Evolutionary conservation across 37 sponge, comb jelly and placozoan genomes (phyloP).

Genomic region (Spongilla lacustris): DNA sequence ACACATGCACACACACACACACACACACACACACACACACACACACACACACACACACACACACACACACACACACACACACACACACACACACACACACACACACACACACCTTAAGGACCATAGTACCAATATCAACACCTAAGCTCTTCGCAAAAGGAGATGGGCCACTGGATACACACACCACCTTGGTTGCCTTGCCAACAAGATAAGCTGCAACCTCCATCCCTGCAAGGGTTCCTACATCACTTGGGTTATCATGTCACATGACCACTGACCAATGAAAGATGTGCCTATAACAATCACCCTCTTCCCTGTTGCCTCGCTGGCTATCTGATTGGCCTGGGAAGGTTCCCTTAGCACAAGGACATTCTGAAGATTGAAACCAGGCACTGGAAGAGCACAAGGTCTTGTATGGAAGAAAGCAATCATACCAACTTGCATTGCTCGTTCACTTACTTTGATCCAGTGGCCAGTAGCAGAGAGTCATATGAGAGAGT

Average conservation of each 20-base stretch:
- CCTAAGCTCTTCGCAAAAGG: conserved; percentile 85
- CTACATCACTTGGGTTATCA: not conserved
- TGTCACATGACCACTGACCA: conserved; percentile 52
- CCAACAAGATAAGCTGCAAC: conserved; percentile 72
- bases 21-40: no score
- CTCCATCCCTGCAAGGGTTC: conserved; percentile 77
- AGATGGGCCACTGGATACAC: conserved; percentile 63
- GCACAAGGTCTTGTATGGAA: conserved; percentile 40
- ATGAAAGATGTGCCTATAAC: conserved; percentile 94
- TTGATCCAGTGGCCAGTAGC: conserved; percentile 86
- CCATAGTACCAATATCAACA: conserved; percentile 49
- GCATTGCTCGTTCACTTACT: conserved; percentile 26
- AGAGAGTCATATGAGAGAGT: conserved; percentile 64
- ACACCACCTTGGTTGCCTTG: conserved; percentile 79
- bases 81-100: not conserved
- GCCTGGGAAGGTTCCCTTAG: conserved; percentile 77
- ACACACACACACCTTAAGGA: conserved; percentile 58
- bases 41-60: not conserved
- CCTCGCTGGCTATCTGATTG: conserved; percentile 62
- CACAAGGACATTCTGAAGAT: conserved; percentile 67
- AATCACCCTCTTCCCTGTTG: conserved; percentile 80
- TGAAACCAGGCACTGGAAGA: conserved; percentile 76
- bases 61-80: not conserved
- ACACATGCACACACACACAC: conserved; percentile 3
- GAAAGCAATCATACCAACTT: not conserved